Evolutionary conservation across 2,797 vertebrate genomes (phyloP), one percentile per base, ranked within the genome.

Genomic region (Scleropages formosus): DNA sequence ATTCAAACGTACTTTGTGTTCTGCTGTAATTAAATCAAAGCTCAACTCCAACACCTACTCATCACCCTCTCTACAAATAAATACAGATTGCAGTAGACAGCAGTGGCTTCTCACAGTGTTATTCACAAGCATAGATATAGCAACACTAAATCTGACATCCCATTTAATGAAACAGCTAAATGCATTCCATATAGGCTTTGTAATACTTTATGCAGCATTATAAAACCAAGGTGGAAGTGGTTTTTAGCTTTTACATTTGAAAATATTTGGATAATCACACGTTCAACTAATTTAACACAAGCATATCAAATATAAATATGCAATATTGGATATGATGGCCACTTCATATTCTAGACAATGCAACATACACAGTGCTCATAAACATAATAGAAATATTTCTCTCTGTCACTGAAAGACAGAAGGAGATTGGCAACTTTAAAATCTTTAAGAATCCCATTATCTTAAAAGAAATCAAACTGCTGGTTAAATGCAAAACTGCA

Each of bases 1-100:
- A 47, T 11, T 60, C 59, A 60, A 51, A 10, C 7, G 7, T 51
- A 10, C 49, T 10, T 10, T 10, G 51, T 7, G 10, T 7, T 7
- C 49, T 7, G 24, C 11, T 67, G n/a, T 7, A 15, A 26, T 11
- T 16, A 31, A n/a, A 44, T 65, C 24, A 31, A 11, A 47, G 13
- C 18, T 67, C n/a, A 4, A 24, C 39, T 67, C n/a, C 10, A 67
- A 46, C 44, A 67, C 4, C 65, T 49, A 67, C 65, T 20, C 20
- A 24, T 7, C 65, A 67, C 46, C n/a, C n/a, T 20, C 13, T 47
- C 47, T 67, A n/a, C 18, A 47, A 67, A 67, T 67, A 46, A 67
- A 67, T 67, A 15, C 7, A 49, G 31, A 22, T 67, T 49, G 67
- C 44, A 67, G 39, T 67, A 13, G 44, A n/a, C n/a, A 67, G 65